phyloP scores from a whole-genome alignment of 1,140 invertebrate genomes.

The Drosophila azteca region DNA sequence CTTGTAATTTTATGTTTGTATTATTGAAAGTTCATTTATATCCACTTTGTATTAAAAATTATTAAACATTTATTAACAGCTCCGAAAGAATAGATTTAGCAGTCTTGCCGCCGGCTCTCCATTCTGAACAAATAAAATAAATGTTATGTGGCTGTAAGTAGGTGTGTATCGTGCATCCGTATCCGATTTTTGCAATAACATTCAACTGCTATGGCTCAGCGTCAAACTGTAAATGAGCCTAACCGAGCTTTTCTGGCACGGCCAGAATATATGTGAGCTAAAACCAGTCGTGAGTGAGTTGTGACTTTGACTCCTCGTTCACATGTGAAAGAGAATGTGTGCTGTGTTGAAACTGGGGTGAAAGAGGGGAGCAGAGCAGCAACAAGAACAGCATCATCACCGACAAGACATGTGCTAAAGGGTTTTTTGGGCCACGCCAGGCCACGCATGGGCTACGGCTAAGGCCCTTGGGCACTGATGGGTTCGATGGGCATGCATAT shows the following conservation, averaged over 20 bases:
- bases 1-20: no score
- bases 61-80: no score
- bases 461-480: neutral
- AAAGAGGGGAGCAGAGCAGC: neutral
- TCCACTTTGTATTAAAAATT: no score
- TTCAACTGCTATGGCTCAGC: slow-evolving; percentile 13
- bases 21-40: no score
- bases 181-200: neutral
- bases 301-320: neutral
- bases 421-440: neutral
- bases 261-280: neutral
- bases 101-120: no score
- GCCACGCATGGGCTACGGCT: no score
- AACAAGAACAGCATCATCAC: neutral
- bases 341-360: slow-evolving; percentile 29
- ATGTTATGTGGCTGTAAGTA: no score
- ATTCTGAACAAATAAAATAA: no score
- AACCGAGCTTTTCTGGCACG: neutral
- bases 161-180: no score
- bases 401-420: neutral
- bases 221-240: slow-evolving; percentile 19
- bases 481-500: slow-evolving; percentile 14
- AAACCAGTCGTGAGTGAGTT: slow-evolving; percentile 1
- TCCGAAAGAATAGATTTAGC: no score
- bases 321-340: slow-evolving; percentile 49